Base-by-base conservation (phyloP, 2,113 vertebrate genomes). In the Larimichthys polyactis region DNA sequence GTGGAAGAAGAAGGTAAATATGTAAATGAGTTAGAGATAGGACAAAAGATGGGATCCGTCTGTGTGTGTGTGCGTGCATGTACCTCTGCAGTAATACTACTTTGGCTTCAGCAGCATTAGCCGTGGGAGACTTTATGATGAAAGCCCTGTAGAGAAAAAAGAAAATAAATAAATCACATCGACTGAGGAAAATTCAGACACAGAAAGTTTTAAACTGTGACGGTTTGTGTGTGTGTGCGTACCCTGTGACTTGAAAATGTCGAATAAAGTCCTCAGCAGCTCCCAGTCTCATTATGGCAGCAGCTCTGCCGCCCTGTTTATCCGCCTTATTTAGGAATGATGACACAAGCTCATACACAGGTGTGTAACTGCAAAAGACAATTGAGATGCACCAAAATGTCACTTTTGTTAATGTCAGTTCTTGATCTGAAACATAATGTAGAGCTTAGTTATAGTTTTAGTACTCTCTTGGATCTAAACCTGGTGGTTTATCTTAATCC, bases 271-370 rank as follows among this genome's bases (percentile, higher is more conserved):
- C 86, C 69, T 90, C 93, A 14, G 94, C 91, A 8, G 94, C 94
- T 58, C 96, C 96, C 36, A 98, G 94, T 59, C 95, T 78, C 96
- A 96, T 94, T 57, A 97, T 75, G 27, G 94, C 94, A 11, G 94
- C 92, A 16, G 94, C 91, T 91, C 94, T 96, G 19, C 88, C 89
- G 5, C 81, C 84, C 80, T 95, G 93, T 64, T 81, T 78, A 0
- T 96, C 94, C 5, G 96, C 94, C 65, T 89, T 70, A 75, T 92
- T 79, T 79, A 97, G 88, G 89, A 97, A 97, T 2, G 78, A 83
- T 0, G 83, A 88, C 40, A 96, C 94, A 55, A 91, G 81, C 0
- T 92, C 75, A 62, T 90, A 96, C 40, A 97, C 95, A 0, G 36
- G 79, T 0, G 87, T 87, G 78, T 97, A 97, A 88, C 96, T 97